phyloP scores from a whole-genome alignment of 2,113 vertebrate genomes.

The Oreotrochilus melanogaster region DNA sequence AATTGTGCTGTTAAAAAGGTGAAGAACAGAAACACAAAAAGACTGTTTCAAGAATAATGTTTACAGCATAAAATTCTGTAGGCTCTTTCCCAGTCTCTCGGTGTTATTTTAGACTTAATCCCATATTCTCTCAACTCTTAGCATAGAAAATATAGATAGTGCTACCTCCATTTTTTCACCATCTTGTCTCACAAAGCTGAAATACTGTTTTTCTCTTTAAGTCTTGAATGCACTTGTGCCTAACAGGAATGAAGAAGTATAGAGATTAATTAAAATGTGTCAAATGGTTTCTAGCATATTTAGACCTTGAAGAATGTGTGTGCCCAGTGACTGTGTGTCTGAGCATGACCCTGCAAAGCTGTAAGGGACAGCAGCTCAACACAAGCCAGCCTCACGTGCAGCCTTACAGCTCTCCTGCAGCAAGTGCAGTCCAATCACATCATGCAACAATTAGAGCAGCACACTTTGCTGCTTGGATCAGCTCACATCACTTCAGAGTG shows the following conservation, averaged over 20 bases:
- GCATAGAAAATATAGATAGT: not conserved
- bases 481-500: not conserved
- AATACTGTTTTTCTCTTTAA: not conserved
- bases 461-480: not conserved
- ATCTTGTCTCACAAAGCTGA: not conserved
- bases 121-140: not conserved
- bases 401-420: not conserved
- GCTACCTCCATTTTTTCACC: not conserved
- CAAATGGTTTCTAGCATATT: not conserved
- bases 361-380: not conserved
- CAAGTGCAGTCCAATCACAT: not conserved
- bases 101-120: not conserved
- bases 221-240: not conserved
- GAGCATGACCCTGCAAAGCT: not conserved
- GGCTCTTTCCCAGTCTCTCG: not conserved
- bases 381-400: fast-evolving
- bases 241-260: not conserved
- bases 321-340: not conserved
- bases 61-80: not conserved
- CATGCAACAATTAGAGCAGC: not conserved
- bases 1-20: slow-evolving; percentile 28
- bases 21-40: slow-evolving; percentile 21
- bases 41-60: not conserved
- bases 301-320: not conserved
- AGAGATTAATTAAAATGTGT: not conserved